A percentile compares a stretch with the other conserved stretches of the same genome.
These are phyloP conservation scores for Girardia tigrina DNA, from an alignment of 2,888 invertebrate genomes.

Conservation along the genomic window DNA sequence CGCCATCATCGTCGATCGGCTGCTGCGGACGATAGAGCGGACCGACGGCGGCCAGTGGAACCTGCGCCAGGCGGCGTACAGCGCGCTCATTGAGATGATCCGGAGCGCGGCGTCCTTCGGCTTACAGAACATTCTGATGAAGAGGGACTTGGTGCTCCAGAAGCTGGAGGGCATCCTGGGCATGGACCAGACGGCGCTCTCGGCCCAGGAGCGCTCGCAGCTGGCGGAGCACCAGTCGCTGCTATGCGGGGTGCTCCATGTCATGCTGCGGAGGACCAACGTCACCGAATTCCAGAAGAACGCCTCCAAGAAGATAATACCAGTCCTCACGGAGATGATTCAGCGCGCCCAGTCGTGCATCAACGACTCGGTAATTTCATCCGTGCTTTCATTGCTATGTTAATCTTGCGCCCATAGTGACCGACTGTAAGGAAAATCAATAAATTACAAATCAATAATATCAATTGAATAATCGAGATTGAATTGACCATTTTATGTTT, in stretches of 20 bases:
- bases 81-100: conserved; percentile 97
- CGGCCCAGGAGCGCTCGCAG: conserved; percentile 73
- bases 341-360: no score
- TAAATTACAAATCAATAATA: no score
- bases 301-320: conserved; percentile 89
- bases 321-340: no score
- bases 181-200: conserved; percentile 54
- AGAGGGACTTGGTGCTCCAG: conserved; percentile 89
- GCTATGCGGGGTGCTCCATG: conserved; percentile 86
- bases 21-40: conserved; percentile 80
- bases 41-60: conserved; percentile 59
- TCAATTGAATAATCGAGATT: no score
- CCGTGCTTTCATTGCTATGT: no score
- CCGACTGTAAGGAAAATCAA: no score
- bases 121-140: conserved; percentile 83
- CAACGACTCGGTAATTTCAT: no score
- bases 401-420: no score
- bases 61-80: conserved; percentile 86
- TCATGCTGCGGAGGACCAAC: conserved; percentile 80
- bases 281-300: conserved; percentile 86
- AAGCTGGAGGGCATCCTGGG: conserved; percentile 58
- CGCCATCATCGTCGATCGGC: conserved; percentile 73
- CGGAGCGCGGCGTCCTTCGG: conserved; percentile 94
- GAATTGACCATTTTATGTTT: no score
- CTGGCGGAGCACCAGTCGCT: conserved; percentile 87